These are phyloP conservation scores for Platycnemis pennipes DNA, from an alignment of 2,888 invertebrate species.

Conservation along the genomic window DNA sequence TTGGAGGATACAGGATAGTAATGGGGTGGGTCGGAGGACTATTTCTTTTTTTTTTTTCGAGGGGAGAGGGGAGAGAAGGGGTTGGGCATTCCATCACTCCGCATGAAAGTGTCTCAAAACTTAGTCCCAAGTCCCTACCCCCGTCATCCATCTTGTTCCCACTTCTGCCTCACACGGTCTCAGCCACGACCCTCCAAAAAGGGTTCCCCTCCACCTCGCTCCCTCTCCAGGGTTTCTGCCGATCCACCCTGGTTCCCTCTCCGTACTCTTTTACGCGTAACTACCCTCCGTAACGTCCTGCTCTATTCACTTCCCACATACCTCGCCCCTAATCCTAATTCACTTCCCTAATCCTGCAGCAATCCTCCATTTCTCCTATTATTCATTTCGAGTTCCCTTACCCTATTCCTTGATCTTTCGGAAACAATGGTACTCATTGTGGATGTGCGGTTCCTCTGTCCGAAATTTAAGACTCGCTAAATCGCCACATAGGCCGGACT, in stretches of 20 bases:
- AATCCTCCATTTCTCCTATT: not conserved
- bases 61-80: not conserved
- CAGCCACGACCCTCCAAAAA: not conserved
- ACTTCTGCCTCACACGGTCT: not conserved
- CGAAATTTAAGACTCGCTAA: not conserved
- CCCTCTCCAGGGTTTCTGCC: not conserved
- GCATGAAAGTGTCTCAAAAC: slow-evolving; percentile 36
- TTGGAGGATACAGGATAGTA: not conserved
- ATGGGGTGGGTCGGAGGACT: not conserved
- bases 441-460: not conserved
- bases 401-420: not conserved
- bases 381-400: not conserved
- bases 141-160: slow-evolving; percentile 34
- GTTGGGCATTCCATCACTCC: slow-evolving; percentile 12
- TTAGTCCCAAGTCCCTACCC: slow-evolving; percentile 35
- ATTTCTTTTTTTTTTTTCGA: too few species aligned
- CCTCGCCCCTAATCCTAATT: not conserved
- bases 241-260: not conserved
- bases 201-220: not conserved
- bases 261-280: too few species aligned
- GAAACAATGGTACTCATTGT: not conserved
- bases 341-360: not conserved
- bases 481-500: not conserved
- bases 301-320: not conserved
- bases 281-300: too few species aligned